Conservation (phyloP, 1,140 invertebrate species). For the Propsilocerus akamusi region DNA sequence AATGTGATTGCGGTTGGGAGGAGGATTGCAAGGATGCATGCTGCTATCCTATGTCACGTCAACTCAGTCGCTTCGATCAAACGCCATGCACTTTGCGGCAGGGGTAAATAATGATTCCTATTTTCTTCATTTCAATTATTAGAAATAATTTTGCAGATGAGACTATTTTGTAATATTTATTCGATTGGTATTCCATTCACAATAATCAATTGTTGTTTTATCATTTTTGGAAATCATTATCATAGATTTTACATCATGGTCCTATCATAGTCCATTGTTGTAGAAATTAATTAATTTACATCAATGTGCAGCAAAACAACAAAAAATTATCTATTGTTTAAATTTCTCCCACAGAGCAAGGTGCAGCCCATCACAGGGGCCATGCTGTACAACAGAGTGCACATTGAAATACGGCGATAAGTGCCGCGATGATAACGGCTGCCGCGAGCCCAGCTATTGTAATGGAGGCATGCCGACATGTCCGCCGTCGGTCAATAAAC, state of each 20-base stretch:
- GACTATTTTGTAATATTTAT: background rate
- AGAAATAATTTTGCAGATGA: background rate
- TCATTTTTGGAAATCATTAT: no score
- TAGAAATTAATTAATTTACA: no score
- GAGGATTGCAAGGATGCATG: slow-evolving; percentile 85
- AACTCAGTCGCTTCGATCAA: slow-evolving; percentile 45
- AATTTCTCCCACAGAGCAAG: slow-evolving; percentile 11
- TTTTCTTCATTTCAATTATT: slow-evolving; percentile 1
- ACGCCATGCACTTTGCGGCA: slow-evolving; percentile 70
- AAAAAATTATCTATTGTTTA: background rate
- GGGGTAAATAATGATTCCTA: slow-evolving; percentile 13
- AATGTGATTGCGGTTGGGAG: slow-evolving; percentile 98
- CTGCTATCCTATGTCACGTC: slow-evolving; percentile 75
- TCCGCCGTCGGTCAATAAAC: slow-evolving; percentile 79
- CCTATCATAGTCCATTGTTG: no score
- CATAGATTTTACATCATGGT: no score
- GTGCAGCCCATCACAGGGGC: slow-evolving; percentile 48
- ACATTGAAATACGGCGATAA: slow-evolving; percentile 67
- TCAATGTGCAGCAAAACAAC: no score
- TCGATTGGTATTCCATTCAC: background rate
- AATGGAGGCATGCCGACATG: slow-evolving; percentile 67
- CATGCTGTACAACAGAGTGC: slow-evolving; percentile 84
- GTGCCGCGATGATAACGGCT: slow-evolving; percentile 88
- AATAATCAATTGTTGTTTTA: no score
- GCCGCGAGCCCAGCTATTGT: slow-evolving; percentile 76